A percentile compares a stretch with the other conserved stretches of the same genome.
Conservation (phyloP, 2,888 invertebrate species). For the Artemia sinica region DNA sequence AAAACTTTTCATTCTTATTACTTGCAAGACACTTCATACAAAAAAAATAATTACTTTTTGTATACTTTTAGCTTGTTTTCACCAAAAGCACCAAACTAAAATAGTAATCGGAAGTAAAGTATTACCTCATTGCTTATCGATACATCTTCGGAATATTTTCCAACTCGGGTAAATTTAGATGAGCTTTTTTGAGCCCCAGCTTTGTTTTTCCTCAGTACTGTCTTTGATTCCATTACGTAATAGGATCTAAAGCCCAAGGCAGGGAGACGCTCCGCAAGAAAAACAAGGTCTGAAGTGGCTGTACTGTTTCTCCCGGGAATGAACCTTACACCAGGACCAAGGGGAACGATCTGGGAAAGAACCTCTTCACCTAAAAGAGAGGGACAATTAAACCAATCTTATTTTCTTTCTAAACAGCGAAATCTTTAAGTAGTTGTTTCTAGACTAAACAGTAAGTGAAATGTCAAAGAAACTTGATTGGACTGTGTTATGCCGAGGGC, state of each 20-base stretch:
- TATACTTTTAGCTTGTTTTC: too few species aligned
- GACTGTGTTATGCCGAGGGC: too few species aligned
- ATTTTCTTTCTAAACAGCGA: not conserved
- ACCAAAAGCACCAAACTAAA: too few species aligned
- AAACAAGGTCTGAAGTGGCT: slow-evolving; percentile 34
- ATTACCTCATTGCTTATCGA: too few species aligned
- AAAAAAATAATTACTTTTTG: too few species aligned
- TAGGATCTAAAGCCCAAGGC: slow-evolving; percentile 46
- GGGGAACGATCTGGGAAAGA: slow-evolving; percentile 36
- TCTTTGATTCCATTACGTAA: slow-evolving; percentile 33
- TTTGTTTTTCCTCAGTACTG: not conserved
- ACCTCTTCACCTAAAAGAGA: slow-evolving; percentile 26
- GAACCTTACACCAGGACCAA: slow-evolving; percentile 39
- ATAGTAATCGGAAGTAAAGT: too few species aligned
- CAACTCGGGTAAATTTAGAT: too few species aligned
- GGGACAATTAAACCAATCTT: not conserved
- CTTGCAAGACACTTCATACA: too few species aligned
- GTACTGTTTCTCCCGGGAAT: slow-evolving; percentile 46
- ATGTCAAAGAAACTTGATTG: too few species aligned
- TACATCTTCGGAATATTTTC: too few species aligned
- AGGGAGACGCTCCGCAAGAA: slow-evolving; percentile 16
- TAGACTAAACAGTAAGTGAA: slow-evolving; percentile 9
- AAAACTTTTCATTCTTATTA: too few species aligned
- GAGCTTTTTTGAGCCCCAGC: not conserved
- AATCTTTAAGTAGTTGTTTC: not conserved